phyloP scores from a whole-genome alignment of 2,113 vertebrate genomes.

The Leptobrachium ailaonicum region DNA sequence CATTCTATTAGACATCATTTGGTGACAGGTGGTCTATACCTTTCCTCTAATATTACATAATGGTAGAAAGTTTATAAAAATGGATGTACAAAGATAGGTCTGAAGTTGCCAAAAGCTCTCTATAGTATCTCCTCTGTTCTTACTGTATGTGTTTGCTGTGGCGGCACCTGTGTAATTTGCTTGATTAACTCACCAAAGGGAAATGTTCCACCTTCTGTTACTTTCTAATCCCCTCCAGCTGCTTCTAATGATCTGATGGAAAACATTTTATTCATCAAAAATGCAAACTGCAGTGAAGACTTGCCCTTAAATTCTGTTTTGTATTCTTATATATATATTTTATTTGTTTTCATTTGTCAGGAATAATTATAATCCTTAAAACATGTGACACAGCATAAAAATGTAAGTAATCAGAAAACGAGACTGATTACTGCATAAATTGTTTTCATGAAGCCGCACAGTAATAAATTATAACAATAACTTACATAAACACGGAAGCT shows the following conservation, averaged over 20 bases:
- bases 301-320: background rate
- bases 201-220: constrained; percentile 29
- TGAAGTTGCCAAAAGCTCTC: background rate
- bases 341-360: no score
- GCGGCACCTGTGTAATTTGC: constrained; percentile 23
- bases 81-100: background rate
- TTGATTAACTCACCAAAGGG: constrained; percentile 12
- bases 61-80: background rate
- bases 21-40: no score
- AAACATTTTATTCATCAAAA: constrained; percentile 33
- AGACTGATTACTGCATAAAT: no score
- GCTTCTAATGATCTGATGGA: constrained; percentile 8
- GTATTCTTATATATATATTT: background rate
- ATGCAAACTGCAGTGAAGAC: constrained; percentile 2
- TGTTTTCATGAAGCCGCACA: no score
- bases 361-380: no score
- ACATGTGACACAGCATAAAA: no score
- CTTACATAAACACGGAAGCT: no score
- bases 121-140: background rate
- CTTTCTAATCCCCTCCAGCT: constrained; percentile 32
- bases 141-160: background rate
- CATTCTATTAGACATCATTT: no score
- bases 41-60: no score
- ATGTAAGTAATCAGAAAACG: no score
- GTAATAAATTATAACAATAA: no score